phyloP scores from a whole-genome alignment of 2,888 invertebrate species.

The Silvanus unidentatus region DNA sequence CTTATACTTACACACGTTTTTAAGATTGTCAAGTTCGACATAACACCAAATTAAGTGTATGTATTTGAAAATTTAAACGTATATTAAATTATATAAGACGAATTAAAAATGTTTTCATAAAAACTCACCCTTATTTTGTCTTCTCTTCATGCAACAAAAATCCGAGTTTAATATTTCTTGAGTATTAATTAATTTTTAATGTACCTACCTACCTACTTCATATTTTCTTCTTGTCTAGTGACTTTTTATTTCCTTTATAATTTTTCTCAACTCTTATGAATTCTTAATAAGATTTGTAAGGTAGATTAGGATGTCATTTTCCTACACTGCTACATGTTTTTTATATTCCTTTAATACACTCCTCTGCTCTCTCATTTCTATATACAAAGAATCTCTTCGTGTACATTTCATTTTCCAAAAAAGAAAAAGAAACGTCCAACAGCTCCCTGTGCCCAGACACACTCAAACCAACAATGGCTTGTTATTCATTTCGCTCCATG shows the following conservation, averaged over 20 bases:
- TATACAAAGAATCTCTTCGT: too few species aligned
- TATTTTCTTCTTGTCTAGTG: constrained; percentile 38
- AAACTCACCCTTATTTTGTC: too few species aligned
- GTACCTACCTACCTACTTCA: too few species aligned
- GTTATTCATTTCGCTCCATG: too few species aligned
- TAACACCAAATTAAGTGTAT: too few species aligned
- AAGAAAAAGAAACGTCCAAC: too few species aligned
- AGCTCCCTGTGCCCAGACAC: too few species aligned
- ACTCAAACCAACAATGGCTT: too few species aligned
- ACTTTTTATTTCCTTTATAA: constrained; percentile 49
- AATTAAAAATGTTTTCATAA: neutral
- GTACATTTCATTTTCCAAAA: too few species aligned
- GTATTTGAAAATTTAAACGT: neutral
- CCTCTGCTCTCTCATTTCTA: too few species aligned
- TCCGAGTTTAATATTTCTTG: constrained; percentile 32
- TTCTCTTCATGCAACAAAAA: constrained; percentile 26
- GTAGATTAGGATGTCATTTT: constrained; percentile 50
- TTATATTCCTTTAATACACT: constrained; percentile 4
- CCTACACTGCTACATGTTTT: constrained; percentile 25
- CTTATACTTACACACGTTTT: too few species aligned
- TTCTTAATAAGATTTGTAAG: constrained; percentile 58
- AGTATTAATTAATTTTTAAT: constrained; percentile 42
- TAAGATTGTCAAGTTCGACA: too few species aligned
- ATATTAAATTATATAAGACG: neutral
- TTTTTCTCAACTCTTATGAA: constrained; percentile 55